Conservation (phyloP, 2,113 vertebrate genomes). For the Trogon surrucura region DNA sequence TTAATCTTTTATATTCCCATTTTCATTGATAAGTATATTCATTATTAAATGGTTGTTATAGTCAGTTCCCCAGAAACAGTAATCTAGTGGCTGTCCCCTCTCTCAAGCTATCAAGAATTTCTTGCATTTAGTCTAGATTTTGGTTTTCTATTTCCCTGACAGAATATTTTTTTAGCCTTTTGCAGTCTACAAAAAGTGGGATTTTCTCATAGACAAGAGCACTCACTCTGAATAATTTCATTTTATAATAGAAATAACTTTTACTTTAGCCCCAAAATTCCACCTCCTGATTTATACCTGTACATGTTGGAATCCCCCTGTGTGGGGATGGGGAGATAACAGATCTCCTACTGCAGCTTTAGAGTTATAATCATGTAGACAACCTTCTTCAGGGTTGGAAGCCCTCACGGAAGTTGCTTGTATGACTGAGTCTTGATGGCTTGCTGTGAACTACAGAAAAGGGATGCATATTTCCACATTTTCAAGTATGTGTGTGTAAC, state of each 20-base stretch:
- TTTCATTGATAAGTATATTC: neutral
- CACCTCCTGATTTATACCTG: neutral
- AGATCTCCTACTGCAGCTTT: neutral
- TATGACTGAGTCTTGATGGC: neutral
- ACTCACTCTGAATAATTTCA: neutral
- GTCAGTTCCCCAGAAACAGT: neutral
- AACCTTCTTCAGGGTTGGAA: neutral
- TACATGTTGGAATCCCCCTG: neutral
- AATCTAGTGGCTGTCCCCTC: neutral
- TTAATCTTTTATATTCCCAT: neutral
- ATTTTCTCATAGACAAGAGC: neutral
- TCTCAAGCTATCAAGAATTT: neutral
- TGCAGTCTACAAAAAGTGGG: neutral
- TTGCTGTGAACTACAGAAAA: neutral
- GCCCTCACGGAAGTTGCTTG: neutral
- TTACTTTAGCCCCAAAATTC: neutral
- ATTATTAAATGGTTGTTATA: neutral
- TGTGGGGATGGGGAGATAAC: neutral
- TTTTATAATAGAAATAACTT: slow-evolving; percentile 37
- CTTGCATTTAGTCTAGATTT: neutral
- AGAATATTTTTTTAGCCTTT: slow-evolving; percentile 41
- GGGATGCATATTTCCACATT: neutral
- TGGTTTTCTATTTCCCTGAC: neutral
- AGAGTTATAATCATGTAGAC: neutral
- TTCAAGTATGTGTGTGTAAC: neutral